These are phyloP conservation scores for Eutrigla gurnardus DNA, from an alignment of 2,797 vertebrate genomes.

Conservation along the genomic window DNA sequence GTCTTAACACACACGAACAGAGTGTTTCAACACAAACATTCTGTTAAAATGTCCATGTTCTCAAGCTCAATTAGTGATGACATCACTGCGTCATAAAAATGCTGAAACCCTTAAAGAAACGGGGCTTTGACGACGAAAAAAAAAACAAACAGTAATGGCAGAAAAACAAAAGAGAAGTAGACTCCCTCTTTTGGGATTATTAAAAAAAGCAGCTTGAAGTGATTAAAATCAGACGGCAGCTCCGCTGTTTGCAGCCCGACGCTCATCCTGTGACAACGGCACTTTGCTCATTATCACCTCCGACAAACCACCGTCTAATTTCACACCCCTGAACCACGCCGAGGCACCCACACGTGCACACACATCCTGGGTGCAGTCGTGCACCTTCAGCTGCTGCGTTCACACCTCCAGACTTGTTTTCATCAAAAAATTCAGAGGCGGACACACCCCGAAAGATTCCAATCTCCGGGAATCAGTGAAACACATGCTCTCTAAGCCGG, in stretches of 20 bases:
- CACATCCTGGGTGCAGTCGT: conserved; percentile 51
- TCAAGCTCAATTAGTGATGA: neutral
- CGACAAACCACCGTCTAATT: conserved; percentile 77
- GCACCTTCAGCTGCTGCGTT: conserved; percentile 66
- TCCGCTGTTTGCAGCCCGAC: conserved; percentile 56
- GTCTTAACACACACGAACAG: no score
- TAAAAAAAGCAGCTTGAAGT: conserved; percentile 65
- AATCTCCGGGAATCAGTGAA: conserved; percentile 43
- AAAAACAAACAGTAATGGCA: conserved; percentile 39
- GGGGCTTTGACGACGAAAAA: neutral
- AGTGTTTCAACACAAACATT: no score
- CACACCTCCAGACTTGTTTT: conserved; percentile 64
- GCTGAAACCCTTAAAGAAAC: no score
- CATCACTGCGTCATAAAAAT: no score
- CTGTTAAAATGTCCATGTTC: fast-evolving
- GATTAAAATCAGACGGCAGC: conserved; percentile 75
- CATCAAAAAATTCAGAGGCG: conserved; percentile 65
- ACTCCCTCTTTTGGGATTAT: conserved; percentile 60
- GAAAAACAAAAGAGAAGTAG: conserved; percentile 3
- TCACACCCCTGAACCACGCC: conserved; percentile 78
- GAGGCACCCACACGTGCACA: conserved; percentile 27
- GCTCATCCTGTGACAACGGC: conserved; percentile 78
- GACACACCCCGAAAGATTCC: conserved; percentile 55
- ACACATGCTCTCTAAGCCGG: neutral
- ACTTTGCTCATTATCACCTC: conserved; percentile 86